Conservation (phyloP, 2,113 vertebrate genomes). For the Numenius arquata region DNA sequence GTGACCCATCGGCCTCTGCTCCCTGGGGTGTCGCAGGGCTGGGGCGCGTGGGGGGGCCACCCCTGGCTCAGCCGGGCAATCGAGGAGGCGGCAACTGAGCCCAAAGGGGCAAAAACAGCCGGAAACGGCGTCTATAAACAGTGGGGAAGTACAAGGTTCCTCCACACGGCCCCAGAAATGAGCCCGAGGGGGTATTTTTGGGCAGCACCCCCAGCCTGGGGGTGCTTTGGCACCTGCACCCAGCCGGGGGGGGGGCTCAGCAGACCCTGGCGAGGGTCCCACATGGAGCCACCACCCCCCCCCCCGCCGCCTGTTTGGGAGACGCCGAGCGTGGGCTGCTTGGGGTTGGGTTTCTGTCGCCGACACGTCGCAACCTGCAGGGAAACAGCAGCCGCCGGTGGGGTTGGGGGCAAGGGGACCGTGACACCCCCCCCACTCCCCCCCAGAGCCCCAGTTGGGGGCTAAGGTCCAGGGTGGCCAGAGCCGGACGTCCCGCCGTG, state of each 20-base stretch:
- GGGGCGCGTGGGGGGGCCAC: too few species aligned
- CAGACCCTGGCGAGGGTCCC: accelerated
- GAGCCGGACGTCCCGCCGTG: background rate
- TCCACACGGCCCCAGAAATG: accelerated
- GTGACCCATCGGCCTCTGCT: background rate
- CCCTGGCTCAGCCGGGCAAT: accelerated
- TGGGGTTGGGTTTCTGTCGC: background rate
- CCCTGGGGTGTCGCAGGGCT: accelerated
- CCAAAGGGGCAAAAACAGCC: accelerated
- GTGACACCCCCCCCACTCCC: background rate
- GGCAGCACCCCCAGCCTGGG: background rate
- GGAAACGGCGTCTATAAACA: background rate
- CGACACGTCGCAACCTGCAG: accelerated
- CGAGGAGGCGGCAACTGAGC: background rate
- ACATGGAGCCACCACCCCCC: background rate
- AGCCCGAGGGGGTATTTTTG: accelerated
- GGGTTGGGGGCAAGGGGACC: background rate
- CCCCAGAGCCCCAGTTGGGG: accelerated
- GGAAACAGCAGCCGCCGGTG: accelerated
- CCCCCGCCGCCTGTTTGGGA: background rate
- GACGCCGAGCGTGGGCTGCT: accelerated
- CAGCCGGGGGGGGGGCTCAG: accelerated
- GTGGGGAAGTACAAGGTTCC: accelerated
- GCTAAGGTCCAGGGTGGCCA: accelerated
- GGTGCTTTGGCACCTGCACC: background rate